These are phyloP conservation scores for Pachliopta kotzebuea DNA, from an alignment of 2,888 invertebrate species.

Conservation along the genomic window DNA sequence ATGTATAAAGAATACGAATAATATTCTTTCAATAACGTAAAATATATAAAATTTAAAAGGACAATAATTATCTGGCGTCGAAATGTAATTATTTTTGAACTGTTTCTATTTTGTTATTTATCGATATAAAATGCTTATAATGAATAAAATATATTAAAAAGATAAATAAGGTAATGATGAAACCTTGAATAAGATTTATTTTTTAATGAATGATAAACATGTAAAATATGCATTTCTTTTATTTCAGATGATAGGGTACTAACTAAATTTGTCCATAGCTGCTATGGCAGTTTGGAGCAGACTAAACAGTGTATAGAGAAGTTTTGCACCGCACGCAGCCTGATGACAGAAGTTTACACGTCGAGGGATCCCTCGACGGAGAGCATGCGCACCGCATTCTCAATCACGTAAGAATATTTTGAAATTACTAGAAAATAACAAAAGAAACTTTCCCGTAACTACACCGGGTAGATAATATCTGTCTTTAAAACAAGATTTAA, in stretches of 20 bases:
- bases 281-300: slow-evolving; percentile 77
- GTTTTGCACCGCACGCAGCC: slow-evolving; percentile 62
- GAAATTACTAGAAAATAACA: not conserved
- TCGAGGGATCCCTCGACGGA: slow-evolving; percentile 51
- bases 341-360: slow-evolving; percentile 56
- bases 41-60: too few relatives aligned
- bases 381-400: slow-evolving; percentile 49
- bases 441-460: too few relatives aligned
- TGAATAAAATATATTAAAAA: too few relatives aligned
- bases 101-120: too few relatives aligned
- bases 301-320: slow-evolving; percentile 76
- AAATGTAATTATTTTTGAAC: too few relatives aligned
- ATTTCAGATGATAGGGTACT: slow-evolving; percentile 75
- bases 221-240: not conserved
- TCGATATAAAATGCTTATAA: too few relatives aligned
- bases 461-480: too few relatives aligned
- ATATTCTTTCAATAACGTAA: too few relatives aligned
- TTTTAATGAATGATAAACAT: too few relatives aligned
- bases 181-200: not conserved
- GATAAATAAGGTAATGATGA: not conserved
- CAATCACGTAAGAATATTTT: slow-evolving; percentile 50
- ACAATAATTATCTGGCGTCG: too few relatives aligned
- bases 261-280: slow-evolving; percentile 78
- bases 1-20: too few relatives aligned
- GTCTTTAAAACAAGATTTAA: too few relatives aligned